Evolutionary conservation across 2,113 vertebrate genomes (phyloP).

Genomic region (Otolemur garnettii): DNA sequence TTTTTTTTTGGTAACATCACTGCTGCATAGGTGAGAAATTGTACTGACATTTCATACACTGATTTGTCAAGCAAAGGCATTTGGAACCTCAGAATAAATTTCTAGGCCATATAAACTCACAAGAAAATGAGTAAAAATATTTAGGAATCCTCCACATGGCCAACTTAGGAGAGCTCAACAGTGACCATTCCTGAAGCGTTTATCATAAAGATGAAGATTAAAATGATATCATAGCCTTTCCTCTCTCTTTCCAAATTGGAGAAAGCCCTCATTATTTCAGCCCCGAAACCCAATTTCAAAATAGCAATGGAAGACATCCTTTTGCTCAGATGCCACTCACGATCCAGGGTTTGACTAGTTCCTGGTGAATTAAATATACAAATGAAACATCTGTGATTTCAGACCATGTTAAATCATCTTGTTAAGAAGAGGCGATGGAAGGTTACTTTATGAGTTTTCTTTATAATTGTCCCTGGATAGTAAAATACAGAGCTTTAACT

Average conservation of each 20-base stretch:
- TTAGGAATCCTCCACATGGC: background rate
- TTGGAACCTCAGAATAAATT: background rate
- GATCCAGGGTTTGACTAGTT: background rate
- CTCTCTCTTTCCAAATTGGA: background rate
- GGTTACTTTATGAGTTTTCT: background rate
- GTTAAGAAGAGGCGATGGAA: background rate
- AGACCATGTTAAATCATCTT: background rate
- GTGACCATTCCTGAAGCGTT: background rate
- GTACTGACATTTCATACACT: background rate
- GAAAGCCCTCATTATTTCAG: background rate
- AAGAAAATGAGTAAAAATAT: background rate
- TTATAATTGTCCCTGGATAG: background rate
- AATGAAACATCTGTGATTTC: slow-evolving; percentile 10
- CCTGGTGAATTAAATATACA: background rate
- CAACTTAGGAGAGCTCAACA: background rate
- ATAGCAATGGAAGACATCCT: background rate
- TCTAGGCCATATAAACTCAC: background rate
- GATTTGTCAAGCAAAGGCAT: background rate
- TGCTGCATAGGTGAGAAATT: background rate
- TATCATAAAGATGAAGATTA: background rate
- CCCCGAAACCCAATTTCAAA: background rate
- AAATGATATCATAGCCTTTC: background rate
- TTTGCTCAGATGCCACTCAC: background rate
- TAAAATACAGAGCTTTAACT: background rate
- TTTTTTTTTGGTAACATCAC: background rate